Conservation (phyloP, 1,140 invertebrate species). For the Antheraea pernyi region DNA sequence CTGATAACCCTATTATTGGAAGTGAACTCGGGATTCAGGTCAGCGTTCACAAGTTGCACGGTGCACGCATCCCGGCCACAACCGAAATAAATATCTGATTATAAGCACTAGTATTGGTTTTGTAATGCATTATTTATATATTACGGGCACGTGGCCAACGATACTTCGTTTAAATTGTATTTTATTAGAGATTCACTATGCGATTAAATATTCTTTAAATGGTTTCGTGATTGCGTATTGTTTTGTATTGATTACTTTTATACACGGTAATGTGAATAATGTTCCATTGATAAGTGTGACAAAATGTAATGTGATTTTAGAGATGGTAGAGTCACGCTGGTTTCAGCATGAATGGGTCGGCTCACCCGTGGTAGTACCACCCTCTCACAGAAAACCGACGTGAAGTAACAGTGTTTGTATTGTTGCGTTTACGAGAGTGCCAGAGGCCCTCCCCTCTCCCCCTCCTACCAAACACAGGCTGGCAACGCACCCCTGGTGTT, state of each 20-base stretch:
- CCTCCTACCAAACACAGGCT: too few species aligned
- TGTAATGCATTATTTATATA: slow-evolving; percentile 10
- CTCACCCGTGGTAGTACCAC: too few species aligned
- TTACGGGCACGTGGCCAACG: not conserved
- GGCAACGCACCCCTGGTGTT: too few species aligned
- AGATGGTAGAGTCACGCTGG: too few species aligned
- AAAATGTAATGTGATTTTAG: not conserved
- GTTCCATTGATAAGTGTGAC: not conserved
- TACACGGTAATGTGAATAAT: not conserved
- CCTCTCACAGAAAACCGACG: too few species aligned
- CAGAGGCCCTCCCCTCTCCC: too few species aligned
- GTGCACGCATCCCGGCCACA: slow-evolving; percentile 17
- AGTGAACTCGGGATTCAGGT: slow-evolving; percentile 45
- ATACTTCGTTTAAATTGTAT: not conserved
- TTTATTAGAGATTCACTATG: not conserved
- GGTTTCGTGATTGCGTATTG: not conserved
- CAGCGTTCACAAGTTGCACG: slow-evolving; percentile 35
- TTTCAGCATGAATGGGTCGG: too few species aligned
- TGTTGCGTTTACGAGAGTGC: too few species aligned
- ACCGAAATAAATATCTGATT: slow-evolving; percentile 21
- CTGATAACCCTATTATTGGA: not conserved
- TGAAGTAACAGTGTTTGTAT: too few species aligned
- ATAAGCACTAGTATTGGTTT: not conserved
- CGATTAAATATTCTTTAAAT: not conserved
- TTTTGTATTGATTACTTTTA: not conserved